Evolutionary conservation across 2,797 vertebrate genomes (phyloP).

Genomic region (Phaenicophaeus curvirostris): DNA sequence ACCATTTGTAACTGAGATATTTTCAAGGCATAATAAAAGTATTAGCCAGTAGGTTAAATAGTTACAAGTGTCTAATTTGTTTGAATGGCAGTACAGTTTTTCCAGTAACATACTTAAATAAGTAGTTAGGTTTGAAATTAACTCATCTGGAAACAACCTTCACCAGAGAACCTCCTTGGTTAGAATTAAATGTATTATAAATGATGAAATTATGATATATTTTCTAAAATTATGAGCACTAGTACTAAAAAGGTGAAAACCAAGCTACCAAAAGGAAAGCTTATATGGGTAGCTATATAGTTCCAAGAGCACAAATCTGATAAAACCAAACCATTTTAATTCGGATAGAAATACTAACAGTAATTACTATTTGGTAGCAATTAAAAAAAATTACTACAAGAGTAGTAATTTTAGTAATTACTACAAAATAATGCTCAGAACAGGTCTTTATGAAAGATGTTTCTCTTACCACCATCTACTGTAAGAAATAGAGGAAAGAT

Average conservation of each 20-base stretch:
- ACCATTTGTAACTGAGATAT: background rate
- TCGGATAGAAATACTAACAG: background rate
- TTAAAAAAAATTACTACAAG: no score
- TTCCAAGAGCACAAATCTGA: background rate
- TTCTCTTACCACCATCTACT: background rate
- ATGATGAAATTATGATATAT: no score
- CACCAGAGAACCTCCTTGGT: no score
- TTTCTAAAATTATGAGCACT: no score
- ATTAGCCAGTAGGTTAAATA: background rate
- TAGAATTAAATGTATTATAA: no score
- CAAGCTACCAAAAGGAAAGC: background rate
- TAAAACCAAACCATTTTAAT: background rate
- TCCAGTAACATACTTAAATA: no score
- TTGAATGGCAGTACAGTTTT: no score
- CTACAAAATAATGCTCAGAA: background rate
- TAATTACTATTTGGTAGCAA: no score
- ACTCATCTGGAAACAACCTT: no score
- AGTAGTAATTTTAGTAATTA: no score
- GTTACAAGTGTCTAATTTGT: no score
- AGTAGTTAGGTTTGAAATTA: no score
- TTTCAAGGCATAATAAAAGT: background rate
- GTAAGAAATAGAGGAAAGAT: background rate
- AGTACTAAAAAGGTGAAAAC: background rate
- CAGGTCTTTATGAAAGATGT: background rate
- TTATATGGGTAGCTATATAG: background rate